Conservation (phyloP, 1,140 invertebrate species). For the Drosophila sulfurigaster region DNA sequence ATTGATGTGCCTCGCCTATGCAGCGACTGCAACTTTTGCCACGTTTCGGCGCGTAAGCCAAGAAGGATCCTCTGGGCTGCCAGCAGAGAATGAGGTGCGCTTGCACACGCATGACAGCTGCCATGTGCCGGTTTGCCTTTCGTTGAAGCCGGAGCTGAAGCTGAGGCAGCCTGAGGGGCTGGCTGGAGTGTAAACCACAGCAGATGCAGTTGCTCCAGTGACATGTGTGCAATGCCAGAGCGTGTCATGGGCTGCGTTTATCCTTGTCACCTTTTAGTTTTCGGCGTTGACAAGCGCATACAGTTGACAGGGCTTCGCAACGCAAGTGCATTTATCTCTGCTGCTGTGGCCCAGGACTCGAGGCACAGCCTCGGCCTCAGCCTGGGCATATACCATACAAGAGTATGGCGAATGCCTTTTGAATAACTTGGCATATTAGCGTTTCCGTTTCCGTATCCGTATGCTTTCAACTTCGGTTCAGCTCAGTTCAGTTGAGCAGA, state of each 20-base stretch:
- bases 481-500: slow-evolving; percentile 42
- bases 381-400: background rate
- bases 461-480: slow-evolving; percentile 20
- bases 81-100: slow-evolving; percentile 45
- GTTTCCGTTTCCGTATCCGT: slow-evolving; percentile 61
- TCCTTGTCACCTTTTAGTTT: slow-evolving; percentile 83
- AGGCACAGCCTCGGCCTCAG: background rate
- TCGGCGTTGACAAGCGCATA: slow-evolving; percentile 76
- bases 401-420: slow-evolving; percentile 64
- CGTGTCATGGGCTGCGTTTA: slow-evolving; percentile 58
- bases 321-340: slow-evolving; percentile 75
- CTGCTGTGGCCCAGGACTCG: background rate
- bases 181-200: slow-evolving; percentile 42
- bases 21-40: slow-evolving; percentile 65
- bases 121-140: slow-evolving; percentile 57
- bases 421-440: slow-evolving; percentile 82
- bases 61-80: slow-evolving; percentile 20
- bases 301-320: slow-evolving; percentile 63
- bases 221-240: slow-evolving; percentile 38
- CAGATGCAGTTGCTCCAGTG: slow-evolving; percentile 52
- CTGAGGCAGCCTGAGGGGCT: slow-evolving; percentile 1
- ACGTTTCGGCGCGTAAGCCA: slow-evolving; percentile 51
- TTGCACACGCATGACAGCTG: slow-evolving; percentile 75
- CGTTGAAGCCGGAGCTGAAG: background rate
- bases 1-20: slow-evolving; percentile 68